phyloP scores from a whole-genome alignment of 2,113 vertebrate genomes.

The Hippocampus abdominalis region DNA sequence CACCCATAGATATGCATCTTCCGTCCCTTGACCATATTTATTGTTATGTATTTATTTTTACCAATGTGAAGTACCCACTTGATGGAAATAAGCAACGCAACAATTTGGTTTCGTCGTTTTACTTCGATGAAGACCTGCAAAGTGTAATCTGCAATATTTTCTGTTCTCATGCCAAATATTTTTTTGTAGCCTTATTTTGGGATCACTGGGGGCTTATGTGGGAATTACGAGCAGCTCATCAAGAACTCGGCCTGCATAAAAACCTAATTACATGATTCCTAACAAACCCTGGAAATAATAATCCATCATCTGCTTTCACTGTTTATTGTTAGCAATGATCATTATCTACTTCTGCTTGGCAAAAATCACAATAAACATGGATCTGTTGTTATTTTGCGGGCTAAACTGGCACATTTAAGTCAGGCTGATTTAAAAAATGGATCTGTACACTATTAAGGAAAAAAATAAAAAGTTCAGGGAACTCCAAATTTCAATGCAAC shows the following conservation, averaged over 20 bases:
- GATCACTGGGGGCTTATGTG: background rate
- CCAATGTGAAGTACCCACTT: background rate
- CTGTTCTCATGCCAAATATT: background rate
- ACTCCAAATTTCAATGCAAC: too few species aligned
- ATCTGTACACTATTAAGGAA: too few species aligned
- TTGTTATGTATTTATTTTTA: too few species aligned
- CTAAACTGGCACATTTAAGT: too few species aligned
- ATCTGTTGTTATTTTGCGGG: too few species aligned
- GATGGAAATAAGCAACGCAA: background rate
- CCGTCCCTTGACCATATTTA: too few species aligned
- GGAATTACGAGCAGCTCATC: background rate
- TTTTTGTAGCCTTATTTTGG: background rate
- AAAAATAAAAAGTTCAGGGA: too few species aligned
- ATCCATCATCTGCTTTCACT: background rate
- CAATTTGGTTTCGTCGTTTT: background rate
- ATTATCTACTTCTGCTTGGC: background rate
- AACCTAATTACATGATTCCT: background rate
- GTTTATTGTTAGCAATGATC: background rate
- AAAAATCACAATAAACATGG: background rate
- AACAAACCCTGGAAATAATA: background rate
- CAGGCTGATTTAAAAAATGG: too few species aligned
- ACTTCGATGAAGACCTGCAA: background rate
- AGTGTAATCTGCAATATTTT: background rate
- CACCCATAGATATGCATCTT: too few species aligned
- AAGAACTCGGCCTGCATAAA: background rate